Conservation (phyloP, 2,888 invertebrate genomes). For the Dicranocentrus wangi region DNA sequence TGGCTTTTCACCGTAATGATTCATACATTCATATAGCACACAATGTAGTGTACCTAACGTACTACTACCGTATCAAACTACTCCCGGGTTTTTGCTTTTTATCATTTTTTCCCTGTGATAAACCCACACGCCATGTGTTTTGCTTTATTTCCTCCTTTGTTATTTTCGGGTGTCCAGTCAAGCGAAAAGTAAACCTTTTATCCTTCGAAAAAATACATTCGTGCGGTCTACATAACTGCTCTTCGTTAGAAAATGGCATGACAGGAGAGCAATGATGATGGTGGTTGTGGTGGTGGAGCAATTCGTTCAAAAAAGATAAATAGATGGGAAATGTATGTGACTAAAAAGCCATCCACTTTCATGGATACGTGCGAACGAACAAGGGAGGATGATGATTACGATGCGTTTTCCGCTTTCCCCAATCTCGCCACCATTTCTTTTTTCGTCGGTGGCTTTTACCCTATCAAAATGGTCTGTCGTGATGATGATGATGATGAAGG, state of each 20-base stretch:
- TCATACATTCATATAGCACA: too few species aligned
- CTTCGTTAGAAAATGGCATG: neutral
- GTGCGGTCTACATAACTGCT: neutral
- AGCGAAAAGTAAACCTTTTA: neutral
- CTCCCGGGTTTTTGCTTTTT: too few species aligned
- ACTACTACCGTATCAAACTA: too few species aligned
- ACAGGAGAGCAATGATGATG: neutral
- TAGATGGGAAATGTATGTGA: neutral
- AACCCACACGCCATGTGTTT: neutral
- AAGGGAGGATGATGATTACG: neutral
- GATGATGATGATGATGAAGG: neutral
- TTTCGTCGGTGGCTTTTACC: neutral
- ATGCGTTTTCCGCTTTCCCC: neutral
- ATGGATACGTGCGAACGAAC: too few species aligned
- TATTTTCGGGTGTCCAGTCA: constrained; percentile 1
- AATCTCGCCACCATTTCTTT: neutral
- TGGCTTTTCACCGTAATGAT: too few species aligned
- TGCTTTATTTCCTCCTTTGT: neutral
- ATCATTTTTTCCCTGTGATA: too few species aligned
- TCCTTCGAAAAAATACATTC: neutral
- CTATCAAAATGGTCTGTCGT: neutral
- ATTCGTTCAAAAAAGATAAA: constrained; percentile 17
- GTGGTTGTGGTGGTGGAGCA: neutral
- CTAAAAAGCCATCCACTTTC: constrained; percentile 7
- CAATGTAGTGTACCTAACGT: too few species aligned